Conservation (phyloP, 2,113 vertebrate genomes). For the Hydropotes inermis region DNA sequence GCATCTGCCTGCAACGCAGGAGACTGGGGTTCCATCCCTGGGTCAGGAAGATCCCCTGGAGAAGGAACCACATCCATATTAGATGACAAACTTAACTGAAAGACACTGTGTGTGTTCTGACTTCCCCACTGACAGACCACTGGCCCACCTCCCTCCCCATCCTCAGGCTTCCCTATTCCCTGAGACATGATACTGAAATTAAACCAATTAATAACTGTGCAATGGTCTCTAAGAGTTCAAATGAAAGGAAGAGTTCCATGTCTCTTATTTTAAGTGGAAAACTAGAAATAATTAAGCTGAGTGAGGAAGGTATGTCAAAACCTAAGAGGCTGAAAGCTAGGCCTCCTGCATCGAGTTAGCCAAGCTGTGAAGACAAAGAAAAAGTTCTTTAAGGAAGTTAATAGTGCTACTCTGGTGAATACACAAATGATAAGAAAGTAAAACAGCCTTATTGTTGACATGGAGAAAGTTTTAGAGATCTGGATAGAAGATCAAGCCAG, state of each 20-base stretch:
- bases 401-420: not conserved
- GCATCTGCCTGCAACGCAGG: no score
- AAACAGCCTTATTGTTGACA: not conserved
- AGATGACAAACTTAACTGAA: not conserved
- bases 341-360: not conserved
- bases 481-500: not conserved
- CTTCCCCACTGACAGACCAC: not conserved
- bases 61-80: not conserved
- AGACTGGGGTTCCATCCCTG: no score
- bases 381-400: not conserved
- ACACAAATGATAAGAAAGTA: not conserved
- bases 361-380: not conserved
- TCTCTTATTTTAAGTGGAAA: not conserved
- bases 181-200: not conserved
- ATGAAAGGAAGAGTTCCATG: not conserved
- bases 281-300: not conserved
- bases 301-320: not conserved
- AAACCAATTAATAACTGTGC: not conserved
- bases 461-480: not conserved
- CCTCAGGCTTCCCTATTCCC: not conserved
- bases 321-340: not conserved
- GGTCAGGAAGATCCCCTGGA: no score
- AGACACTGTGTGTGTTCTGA: not conserved
- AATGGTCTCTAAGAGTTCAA: not conserved
- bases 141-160: not conserved